Percentiles rank a stretch among this genome's conserved stretches.
These are phyloP conservation scores for Sphecodes monilicornis DNA, from an alignment of 2,888 invertebrate genomes.

Conservation along the genomic window DNA sequence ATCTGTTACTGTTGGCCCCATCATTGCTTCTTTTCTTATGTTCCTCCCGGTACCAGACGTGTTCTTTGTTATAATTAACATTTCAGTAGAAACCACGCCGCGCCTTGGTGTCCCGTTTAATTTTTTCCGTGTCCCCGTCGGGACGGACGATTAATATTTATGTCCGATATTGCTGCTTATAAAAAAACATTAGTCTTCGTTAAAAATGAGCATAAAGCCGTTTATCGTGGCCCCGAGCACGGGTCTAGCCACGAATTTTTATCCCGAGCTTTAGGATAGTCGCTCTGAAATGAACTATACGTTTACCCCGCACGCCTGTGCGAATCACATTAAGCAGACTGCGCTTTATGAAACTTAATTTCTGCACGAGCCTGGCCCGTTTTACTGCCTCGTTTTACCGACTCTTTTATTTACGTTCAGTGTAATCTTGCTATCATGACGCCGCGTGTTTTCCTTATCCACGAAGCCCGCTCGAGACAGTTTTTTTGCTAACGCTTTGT, in stretches of 20 bases:
- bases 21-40: background rate
- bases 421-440: background rate
- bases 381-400: slow-evolving; percentile 22
- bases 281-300: slow-evolving; percentile 22
- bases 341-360: slow-evolving; percentile 37
- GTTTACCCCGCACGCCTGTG: background rate
- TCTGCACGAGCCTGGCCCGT: slow-evolving; percentile 8
- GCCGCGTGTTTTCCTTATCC: background rate
- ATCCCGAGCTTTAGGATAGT: too few species aligned
- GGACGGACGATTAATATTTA: slow-evolving; percentile 48
- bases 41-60: background rate
- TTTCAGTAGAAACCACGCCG: background rate
- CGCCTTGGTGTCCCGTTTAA: background rate
- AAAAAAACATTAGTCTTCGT: slow-evolving; percentile 52
- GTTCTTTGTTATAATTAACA: background rate
- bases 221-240: background rate
- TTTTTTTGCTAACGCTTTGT: background rate
- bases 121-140: slow-evolving; percentile 9
- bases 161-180: slow-evolving; percentile 45
- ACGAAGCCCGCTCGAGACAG: background rate
- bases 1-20: slow-evolving; percentile 28
- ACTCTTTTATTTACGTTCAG: slow-evolving; percentile 8
- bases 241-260: background rate
- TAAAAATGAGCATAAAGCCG: slow-evolving; percentile 42
- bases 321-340: slow-evolving; percentile 16